phyloP scores from a whole-genome alignment of 2,888 invertebrate genomes.

The Trachelus stipa region DNA sequence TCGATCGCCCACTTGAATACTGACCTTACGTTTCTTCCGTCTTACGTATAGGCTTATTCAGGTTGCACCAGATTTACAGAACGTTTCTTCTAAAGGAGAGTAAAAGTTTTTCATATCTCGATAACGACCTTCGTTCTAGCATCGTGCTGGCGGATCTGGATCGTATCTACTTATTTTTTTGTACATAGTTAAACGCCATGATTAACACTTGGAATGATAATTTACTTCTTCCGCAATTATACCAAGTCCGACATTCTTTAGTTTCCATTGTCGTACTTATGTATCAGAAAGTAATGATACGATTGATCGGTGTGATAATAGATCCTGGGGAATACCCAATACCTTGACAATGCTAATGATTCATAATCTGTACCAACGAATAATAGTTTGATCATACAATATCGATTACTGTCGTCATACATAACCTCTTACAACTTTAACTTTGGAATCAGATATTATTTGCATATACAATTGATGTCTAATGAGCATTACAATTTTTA shows the following conservation, averaged over 20 bases:
- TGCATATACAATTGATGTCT: background rate
- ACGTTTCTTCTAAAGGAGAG: background rate
- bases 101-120: background rate
- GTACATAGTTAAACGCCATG: background rate
- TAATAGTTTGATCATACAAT: background rate
- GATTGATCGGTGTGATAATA: background rate
- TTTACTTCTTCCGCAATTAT: background rate
- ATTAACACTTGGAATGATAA: background rate
- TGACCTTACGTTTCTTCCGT: conserved; percentile 42
- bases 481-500: background rate
- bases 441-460: background rate
- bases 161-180: background rate
- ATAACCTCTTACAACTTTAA: background rate
- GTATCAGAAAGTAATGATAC: background rate
- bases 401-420: background rate
- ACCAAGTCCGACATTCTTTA: background rate
- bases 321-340: background rate
- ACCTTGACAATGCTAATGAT: background rate
- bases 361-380: background rate
- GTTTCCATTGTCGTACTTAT: background rate
- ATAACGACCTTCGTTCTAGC: background rate
- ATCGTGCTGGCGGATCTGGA: background rate
- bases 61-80: background rate
- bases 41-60: conserved; percentile 1
- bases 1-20: conserved; percentile 30